phyloP scores from a whole-genome alignment of 2,113 vertebrate species.

The Megaleporinus macrocephalus region DNA sequence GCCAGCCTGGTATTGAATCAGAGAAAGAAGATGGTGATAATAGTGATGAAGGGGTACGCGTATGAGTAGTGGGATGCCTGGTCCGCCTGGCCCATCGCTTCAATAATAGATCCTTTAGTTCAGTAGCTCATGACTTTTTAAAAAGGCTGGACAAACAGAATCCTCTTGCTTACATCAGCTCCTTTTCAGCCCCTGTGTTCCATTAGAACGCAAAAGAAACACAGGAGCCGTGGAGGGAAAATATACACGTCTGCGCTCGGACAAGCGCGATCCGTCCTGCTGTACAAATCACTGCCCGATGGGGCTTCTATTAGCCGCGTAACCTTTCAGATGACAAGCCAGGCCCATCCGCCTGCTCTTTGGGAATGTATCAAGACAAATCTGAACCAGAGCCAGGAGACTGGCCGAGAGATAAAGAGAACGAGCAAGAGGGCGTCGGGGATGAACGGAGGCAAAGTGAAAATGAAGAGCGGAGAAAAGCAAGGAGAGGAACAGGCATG shows the following conservation, averaged over 20 bases:
- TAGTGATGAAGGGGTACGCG: slow-evolving; percentile 50
- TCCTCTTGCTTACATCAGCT: slow-evolving; percentile 42
- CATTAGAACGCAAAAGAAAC: slow-evolving; percentile 31
- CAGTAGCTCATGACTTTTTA: slow-evolving; percentile 43
- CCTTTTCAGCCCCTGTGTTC: neutral
- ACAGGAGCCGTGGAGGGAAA: slow-evolving; percentile 10
- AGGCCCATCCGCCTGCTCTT: slow-evolving; percentile 56
- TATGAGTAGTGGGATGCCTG: slow-evolving; percentile 19
- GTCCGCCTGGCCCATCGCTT: slow-evolving; percentile 25
- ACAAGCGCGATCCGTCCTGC: slow-evolving; percentile 43
- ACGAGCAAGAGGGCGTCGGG: neutral
- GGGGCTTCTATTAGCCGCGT: slow-evolving; percentile 55
- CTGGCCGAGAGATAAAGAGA: slow-evolving; percentile 6
- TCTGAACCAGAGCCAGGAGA: slow-evolving; percentile 36
- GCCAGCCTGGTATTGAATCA: slow-evolving; percentile 33
- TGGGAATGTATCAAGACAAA: slow-evolving; percentile 65
- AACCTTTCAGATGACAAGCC: slow-evolving; percentile 62
- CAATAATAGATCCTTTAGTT: slow-evolving; percentile 50
- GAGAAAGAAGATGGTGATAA: slow-evolving; percentile 52
- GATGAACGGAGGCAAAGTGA: neutral
- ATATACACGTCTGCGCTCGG: slow-evolving; percentile 20
- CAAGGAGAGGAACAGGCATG: neutral
- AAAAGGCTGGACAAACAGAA: slow-evolving; percentile 44
- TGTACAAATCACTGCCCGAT: slow-evolving; percentile 40
- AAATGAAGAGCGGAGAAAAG: neutral